Base-by-base conservation (phyloP, 2,888 invertebrate species). In the Watsonalla cultraria region DNA sequence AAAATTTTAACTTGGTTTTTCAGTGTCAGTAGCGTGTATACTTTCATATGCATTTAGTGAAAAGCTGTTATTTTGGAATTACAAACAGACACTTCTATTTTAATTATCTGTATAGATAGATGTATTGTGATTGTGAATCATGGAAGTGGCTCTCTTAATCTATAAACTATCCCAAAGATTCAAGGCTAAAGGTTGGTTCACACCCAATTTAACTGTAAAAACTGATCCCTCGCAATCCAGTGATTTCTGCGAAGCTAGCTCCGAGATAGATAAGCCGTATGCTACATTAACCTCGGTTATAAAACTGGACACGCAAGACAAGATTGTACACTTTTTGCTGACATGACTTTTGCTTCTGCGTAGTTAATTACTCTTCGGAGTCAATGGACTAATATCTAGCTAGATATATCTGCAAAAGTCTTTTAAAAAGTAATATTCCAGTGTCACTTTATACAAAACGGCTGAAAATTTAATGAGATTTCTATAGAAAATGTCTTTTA, bases 181-280 rank as follows among this genome's bases (percentile, higher is more conserved):
- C 61, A 62, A 58, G 62, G 64, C 60, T 61, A 14, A 67, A 62
- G 67, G 67, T 48, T 59, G 57, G 54, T 61, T 65, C 62, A 66
- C 66, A 59, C 65, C 54, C 66, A 63, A 67, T 67, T 67, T 58
- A 63, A 63, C 67, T 37, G 54, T 64, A 60, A 61, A 47, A 45
- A 57, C 62, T 65, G 62, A 65, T 65, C 65, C 61, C 53, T 57
- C 53, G 58, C 61, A 49, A 55, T 42, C 58, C 60, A 61, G 51
- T 60, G 62, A 61, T 61, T 63, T 56, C 53, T 55, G 51, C 56
- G 24, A 37, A 5, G 37, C 39, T 15, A 49, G 15, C 37, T 37
- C 13, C 37, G 14, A 37, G 39, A 64, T 59, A 61, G 68, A 66
- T 66, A 64, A 65, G 60, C 48, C 7, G 51, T 61, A 57, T 68